phyloP scores from a whole-genome alignment of 2,797 vertebrate genomes.

The Staurois parvus region DNA sequence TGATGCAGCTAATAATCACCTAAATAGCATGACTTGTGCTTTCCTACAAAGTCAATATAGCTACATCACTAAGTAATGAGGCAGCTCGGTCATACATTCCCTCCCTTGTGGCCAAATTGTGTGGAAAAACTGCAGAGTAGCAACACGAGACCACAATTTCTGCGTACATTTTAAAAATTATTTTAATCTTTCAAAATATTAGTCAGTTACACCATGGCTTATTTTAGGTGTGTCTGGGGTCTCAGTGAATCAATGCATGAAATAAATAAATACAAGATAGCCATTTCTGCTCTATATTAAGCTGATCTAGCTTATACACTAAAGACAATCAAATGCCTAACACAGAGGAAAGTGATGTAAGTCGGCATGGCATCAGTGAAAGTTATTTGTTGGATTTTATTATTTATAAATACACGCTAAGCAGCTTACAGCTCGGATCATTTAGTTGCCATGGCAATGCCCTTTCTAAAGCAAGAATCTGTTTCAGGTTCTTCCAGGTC shows the following conservation, averaged over 20 bases:
- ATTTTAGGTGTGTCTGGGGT: background rate
- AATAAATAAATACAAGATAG: background rate
- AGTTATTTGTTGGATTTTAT: constrained; percentile 69
- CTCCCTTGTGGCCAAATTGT: no score
- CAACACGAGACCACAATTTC: no score
- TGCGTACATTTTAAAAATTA: no score
- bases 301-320: background rate
- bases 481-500: constrained; percentile 99
- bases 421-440: constrained; percentile 92
- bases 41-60: no score
- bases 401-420: constrained; percentile 73
- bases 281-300: background rate
- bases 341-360: constrained; percentile 58
- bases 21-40: no score
- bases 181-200: no score
- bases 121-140: no score
- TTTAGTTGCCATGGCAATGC: constrained; percentile 94
- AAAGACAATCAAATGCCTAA: background rate
- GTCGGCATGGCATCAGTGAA: constrained; percentile 64
- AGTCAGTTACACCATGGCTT: background rate
- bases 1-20: no score
- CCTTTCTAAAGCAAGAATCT: constrained; percentile 93
- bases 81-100: no score
- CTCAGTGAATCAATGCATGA: background rate
- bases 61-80: no score